Percentiles rank a stretch among this genome's conserved stretches.
phyloP scores from a whole-genome alignment of 2,888 invertebrate species.

The Julus scanicus region DNA sequence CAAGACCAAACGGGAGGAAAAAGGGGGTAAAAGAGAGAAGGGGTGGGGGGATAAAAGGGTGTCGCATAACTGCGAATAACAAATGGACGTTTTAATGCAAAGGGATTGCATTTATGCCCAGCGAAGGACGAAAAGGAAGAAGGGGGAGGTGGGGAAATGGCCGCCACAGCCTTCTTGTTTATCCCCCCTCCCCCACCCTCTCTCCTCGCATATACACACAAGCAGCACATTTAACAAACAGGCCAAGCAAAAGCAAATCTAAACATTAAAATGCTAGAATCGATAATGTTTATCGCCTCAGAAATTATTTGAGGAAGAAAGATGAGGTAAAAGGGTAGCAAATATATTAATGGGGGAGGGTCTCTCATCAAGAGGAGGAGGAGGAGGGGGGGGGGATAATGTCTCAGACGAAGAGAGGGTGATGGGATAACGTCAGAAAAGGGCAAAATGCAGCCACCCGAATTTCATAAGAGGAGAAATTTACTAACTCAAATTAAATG shows the following conservation, averaged over 20 bases:
- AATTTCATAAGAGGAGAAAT: too few relatives aligned
- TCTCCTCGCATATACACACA: too few relatives aligned
- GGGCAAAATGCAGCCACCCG: neutral
- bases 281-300: conserved; percentile 45
- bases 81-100: conserved; percentile 30
- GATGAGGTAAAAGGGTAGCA: conserved; percentile 45
- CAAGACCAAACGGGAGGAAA: too few relatives aligned
- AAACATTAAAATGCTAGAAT: conserved; percentile 36
- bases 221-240: conserved; percentile 43
- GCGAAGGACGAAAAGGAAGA: conserved; percentile 35
- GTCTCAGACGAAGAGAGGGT: neutral
- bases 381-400: neutral
- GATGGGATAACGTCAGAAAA: neutral
- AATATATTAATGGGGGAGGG: conserved; percentile 23
- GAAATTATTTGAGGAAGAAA: conserved; percentile 47
- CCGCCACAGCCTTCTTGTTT: neutral
- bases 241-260: conserved; percentile 45
- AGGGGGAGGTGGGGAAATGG: neutral
- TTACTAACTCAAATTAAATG: too few relatives aligned
- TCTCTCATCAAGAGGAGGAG: neutral
- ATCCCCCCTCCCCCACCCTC: neutral
- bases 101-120: conserved; percentile 26
- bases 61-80: conserved; percentile 26
- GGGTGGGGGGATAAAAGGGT: neutral
- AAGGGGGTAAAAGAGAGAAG: neutral